phyloP scores from a whole-genome alignment of 1,140 invertebrate genomes.

The Neotoxoptera formosana region DNA sequence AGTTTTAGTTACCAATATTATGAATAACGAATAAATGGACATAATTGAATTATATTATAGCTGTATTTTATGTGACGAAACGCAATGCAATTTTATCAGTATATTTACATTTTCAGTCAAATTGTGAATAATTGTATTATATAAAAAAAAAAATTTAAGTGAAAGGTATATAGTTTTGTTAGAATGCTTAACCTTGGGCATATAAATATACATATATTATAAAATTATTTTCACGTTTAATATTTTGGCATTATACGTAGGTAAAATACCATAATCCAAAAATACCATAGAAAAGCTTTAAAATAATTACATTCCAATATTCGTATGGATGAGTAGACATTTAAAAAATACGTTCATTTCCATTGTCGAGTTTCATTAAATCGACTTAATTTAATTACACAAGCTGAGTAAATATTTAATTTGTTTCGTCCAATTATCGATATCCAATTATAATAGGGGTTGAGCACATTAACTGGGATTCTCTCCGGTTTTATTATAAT shows the following conservation, averaged over 20 bases:
- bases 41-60: not conserved
- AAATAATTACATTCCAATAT: constrained; percentile 14
- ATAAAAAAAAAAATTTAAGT: not conserved
- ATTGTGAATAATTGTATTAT: not conserved
- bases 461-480: constrained; percentile 30
- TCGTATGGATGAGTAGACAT: not conserved
- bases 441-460: not conserved
- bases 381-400: not conserved
- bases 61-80: not conserved
- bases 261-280: not conserved
- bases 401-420: not conserved
- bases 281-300: not conserved
- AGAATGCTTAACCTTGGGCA: not conserved
- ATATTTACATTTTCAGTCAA: not conserved
- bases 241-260: not conserved
- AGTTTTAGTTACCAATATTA: not conserved
- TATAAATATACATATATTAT: not conserved
- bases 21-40: not conserved
- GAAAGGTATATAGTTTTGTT: not conserved
- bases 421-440: not conserved
- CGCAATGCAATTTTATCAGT: not conserved
- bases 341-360: not conserved
- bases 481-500: not conserved
- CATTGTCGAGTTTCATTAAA: not conserved
- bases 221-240: not conserved